Base-by-base conservation (phyloP, 2,888 invertebrate genomes). In the Cryptus viduatorius region DNA sequence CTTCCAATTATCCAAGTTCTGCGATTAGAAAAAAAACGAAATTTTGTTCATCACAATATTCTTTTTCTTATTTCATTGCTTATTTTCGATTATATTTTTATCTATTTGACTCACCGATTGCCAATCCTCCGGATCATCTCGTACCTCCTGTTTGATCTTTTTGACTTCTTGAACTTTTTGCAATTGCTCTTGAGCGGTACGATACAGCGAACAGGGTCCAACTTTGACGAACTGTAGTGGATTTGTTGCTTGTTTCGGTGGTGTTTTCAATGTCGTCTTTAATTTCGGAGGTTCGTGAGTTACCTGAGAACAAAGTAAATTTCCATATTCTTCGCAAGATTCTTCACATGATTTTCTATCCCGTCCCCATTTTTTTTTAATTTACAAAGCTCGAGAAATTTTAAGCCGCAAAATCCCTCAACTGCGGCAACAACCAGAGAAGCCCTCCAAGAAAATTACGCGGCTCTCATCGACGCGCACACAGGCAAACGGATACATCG, bases 1-100 rank as follows among this genome's bases (percentile, higher is more conserved):
- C 95, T 98, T 98, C 98, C 98, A 98, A 94, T 97, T 98, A 94
- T 98, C 98, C 94, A 98, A 95, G 95, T 98, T 98, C 98, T 98
- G 94, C 3, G 69, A 84, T 67, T 29, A 4, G 59, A n/a, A 84
- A 48, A 53, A 3, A 46, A 42, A 80, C 16, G 31, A 4, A 69
- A 24, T 24, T 24, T 1, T 24, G 24, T 24, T 59, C 16, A 14
- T 44, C 16, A 64, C 2, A 61, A 7, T 5, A 4, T n/a, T 24
- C 14, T 24, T 24, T 59, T 19, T 59, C 19, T 56, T 3, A 14
- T 14, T 19, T 5, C 16, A 7, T 31, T 8, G 59, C 19, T 69
- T 46, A 24, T 24, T 24, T 53, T 31, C 16, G 3, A 71, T 46
- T 71, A 48, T n/a, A 24, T 56, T 65, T 76, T 42, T 37, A 16